Percentiles rank a stretch among this genome's conserved stretches.
These are phyloP conservation scores for Ibycter americanus DNA, from an alignment of 2,797 vertebrate genomes.

Conservation along the genomic window DNA sequence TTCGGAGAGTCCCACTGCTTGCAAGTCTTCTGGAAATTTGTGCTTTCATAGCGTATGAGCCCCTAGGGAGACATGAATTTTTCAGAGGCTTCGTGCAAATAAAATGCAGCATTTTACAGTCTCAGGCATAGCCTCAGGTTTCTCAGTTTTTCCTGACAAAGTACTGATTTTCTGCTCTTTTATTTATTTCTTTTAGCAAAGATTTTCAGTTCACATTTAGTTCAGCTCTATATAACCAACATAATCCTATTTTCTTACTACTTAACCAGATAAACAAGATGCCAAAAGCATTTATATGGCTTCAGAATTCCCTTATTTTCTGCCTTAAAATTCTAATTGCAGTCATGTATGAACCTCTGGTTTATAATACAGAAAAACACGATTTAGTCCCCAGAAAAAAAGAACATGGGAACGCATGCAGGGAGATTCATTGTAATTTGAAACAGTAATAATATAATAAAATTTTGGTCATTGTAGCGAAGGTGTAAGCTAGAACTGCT, in stretches of 20 bases:
- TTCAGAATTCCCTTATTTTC: slow-evolving; percentile 20
- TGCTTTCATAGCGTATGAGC: background rate
- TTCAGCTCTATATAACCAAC: slow-evolving; percentile 16
- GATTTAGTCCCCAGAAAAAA: background rate
- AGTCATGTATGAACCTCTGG: background rate
- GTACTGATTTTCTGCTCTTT: slow-evolving; percentile 49
- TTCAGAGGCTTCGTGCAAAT: slow-evolving; percentile 32
- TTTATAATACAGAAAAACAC: background rate
- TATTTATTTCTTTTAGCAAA: slow-evolving; percentile 3
- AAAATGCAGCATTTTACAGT: slow-evolving; percentile 33
- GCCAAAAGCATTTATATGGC: slow-evolving; percentile 4
- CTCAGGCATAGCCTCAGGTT: slow-evolving; percentile 25
- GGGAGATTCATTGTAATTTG: background rate
- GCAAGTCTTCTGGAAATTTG: background rate
- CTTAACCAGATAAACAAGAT: slow-evolving; percentile 45
- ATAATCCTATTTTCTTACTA: slow-evolving; percentile 64
- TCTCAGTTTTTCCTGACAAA: slow-evolving; percentile 42
- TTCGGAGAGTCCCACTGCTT: background rate
- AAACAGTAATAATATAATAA: background rate
- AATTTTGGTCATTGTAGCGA: background rate
- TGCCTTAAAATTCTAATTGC: background rate
- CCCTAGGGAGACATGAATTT: slow-evolving; percentile 30
- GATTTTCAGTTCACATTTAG: slow-evolving; percentile 26
- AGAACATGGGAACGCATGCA: background rate
- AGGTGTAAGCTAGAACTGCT: background rate